phyloP scores from a whole-genome alignment of 2,797 vertebrate species.

The Typhlichthys eigenmanni region DNA sequence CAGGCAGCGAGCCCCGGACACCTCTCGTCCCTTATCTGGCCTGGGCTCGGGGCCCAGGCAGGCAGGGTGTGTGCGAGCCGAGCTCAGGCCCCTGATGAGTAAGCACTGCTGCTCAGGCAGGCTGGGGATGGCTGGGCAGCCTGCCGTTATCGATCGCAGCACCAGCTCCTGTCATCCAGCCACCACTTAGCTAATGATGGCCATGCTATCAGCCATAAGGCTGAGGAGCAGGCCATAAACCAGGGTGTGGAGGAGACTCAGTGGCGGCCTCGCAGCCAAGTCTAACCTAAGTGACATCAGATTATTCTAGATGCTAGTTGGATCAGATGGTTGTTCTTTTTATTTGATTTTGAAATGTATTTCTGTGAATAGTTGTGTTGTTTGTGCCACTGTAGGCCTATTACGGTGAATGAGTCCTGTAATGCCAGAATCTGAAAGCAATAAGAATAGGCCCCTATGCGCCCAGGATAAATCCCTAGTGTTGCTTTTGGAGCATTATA shows the following conservation, averaged over 20 bases:
- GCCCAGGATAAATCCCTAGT: slow-evolving; percentile 20
- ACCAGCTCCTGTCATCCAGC: slow-evolving; percentile 67
- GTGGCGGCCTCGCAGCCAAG: slow-evolving; percentile 5
- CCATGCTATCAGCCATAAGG: slow-evolving; percentile 55
- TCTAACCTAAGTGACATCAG: no score
- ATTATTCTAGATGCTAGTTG: no score
- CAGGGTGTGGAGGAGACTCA: slow-evolving; percentile 22
- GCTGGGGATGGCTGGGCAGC: slow-evolving; percentile 41
- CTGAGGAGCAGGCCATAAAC: slow-evolving; percentile 65
- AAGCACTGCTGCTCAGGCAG: slow-evolving; percentile 52
- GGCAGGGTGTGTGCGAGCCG: slow-evolving; percentile 25
- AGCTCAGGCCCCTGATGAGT: slow-evolving; percentile 59
- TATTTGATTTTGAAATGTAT: slow-evolving; percentile 52
- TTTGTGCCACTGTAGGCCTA: slow-evolving; percentile 34
- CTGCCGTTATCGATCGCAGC: slow-evolving; percentile 64
- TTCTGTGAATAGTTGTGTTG: slow-evolving; percentile 41
- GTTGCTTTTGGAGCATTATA: slow-evolving; percentile 40
- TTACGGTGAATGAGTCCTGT: slow-evolving; percentile 36
- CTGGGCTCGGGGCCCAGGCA: slow-evolving; percentile 41
- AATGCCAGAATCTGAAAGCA: slow-evolving; percentile 26
- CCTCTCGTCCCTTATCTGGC: slow-evolving; percentile 66
- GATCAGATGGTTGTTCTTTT: slow-evolving; percentile 11
- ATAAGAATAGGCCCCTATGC: slow-evolving; percentile 15
- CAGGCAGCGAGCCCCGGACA: slow-evolving; percentile 48
- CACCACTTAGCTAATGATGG: slow-evolving; percentile 81